Evolutionary conservation across 2,888 invertebrate species (phyloP).

Genomic region (Ganaspis brasiliensis): DNA sequence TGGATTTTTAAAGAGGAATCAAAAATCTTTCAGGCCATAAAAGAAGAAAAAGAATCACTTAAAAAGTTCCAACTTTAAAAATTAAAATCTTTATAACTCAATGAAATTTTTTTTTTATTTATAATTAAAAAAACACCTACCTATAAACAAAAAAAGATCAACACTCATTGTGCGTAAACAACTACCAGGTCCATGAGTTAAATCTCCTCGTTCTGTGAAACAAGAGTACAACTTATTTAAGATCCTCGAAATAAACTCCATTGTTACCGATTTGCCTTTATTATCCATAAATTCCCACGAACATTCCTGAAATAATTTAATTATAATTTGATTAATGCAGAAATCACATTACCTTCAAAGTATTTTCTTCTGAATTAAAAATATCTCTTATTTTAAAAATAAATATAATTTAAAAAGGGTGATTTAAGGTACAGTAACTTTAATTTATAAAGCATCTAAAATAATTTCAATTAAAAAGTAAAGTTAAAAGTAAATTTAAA

Average conservation of each 20-base stretch:
- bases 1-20: too few species aligned
- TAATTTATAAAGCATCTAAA: too few species aligned
- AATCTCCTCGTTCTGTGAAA: slow-evolving; percentile 70
- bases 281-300: slow-evolving; percentile 75
- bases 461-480: slow-evolving; percentile 5
- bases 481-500: slow-evolving; percentile 6
- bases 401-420: too few species aligned
- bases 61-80: slow-evolving; percentile 29
- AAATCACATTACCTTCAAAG: too few species aligned
- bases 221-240: slow-evolving; percentile 67
- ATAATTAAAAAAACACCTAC: slow-evolving; percentile 69
- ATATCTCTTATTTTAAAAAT: too few species aligned
- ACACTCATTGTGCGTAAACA: slow-evolving; percentile 71
- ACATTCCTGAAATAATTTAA: slow-evolving; percentile 61
- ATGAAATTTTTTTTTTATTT: too few species aligned
- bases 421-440: slow-evolving; percentile 28
- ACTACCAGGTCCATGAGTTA: slow-evolving; percentile 66
- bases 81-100: too few species aligned
- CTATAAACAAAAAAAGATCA: slow-evolving; percentile 74
- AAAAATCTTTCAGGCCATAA: too few species aligned
- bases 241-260: slow-evolving; percentile 59
- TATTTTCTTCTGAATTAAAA: too few species aligned
- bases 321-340: too few species aligned
- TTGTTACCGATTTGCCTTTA: slow-evolving; percentile 63
- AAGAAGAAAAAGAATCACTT: too few species aligned